Conservation (phyloP, 2,888 invertebrate species). For the Nineta flava region DNA sequence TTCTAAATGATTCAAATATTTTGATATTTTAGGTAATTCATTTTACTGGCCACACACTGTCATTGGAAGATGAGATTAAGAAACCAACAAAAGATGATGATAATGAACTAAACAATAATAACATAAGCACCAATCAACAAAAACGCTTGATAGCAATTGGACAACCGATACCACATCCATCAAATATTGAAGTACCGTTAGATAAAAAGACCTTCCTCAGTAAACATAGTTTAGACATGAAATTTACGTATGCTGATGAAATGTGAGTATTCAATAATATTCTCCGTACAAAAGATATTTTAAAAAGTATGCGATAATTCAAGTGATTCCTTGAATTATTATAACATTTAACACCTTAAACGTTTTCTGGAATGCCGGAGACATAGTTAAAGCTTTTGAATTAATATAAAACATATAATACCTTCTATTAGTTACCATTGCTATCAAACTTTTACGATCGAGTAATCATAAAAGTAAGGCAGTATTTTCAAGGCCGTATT, state of each 20-base stretch:
- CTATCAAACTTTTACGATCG: too few species aligned
- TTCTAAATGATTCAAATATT: too few species aligned
- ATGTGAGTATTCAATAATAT: slow-evolving; percentile 55
- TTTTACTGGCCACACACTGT: slow-evolving; percentile 58
- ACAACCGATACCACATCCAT: slow-evolving; percentile 74
- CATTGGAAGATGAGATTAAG: slow-evolving; percentile 10
- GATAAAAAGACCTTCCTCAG: slow-evolving; percentile 82
- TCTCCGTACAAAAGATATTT: slow-evolving; percentile 1
- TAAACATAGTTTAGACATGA: slow-evolving; percentile 86
- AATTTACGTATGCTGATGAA: slow-evolving; percentile 86
- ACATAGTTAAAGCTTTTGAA: neutral
- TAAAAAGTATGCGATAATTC: too few species aligned
- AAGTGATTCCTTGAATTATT: too few species aligned
- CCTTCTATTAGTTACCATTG: too few species aligned
- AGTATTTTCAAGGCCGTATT: too few species aligned
- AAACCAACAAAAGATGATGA: slow-evolving; percentile 3
- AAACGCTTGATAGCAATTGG: slow-evolving; percentile 56
- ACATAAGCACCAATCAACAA: slow-evolving; percentile 15
- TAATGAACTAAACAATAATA: neutral
- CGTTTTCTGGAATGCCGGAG: too few species aligned
- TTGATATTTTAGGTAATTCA: slow-evolving; percentile 58
- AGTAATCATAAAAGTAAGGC: too few species aligned
- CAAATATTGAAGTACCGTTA: slow-evolving; percentile 81
- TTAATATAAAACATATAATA: too few species aligned
- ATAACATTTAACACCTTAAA: neutral